Evolutionary conservation across 2,113 vertebrate genomes (phyloP).

Genomic region (Leptocoma aspasia): DNA sequence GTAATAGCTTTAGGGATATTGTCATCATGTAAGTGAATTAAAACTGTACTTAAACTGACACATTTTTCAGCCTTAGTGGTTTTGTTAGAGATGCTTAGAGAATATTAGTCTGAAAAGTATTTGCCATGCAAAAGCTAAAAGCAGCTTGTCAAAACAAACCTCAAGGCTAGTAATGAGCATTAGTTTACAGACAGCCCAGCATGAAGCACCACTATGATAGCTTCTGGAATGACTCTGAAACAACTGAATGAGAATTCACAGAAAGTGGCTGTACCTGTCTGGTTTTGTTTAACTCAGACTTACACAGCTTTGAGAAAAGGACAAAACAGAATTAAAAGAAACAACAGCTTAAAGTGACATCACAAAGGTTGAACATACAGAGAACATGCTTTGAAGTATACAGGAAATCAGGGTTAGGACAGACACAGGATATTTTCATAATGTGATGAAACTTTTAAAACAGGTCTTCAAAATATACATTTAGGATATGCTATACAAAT

Average conservation of each 20-base stretch:
- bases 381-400: not conserved
- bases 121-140: constrained; percentile 69
- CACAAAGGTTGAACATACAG: not conserved
- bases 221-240: constrained; percentile 20
- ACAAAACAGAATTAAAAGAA: constrained; percentile 71
- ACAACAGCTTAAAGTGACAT: constrained; percentile 37
- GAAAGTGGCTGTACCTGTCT: constrained; percentile 84
- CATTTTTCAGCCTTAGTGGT: constrained; percentile 29
- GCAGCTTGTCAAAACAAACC: constrained; percentile 60
- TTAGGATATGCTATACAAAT: not conserved
- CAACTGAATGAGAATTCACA: not conserved
- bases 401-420: not conserved
- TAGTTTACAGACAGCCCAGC: constrained; percentile 63
- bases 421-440: not conserved
- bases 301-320: constrained; percentile 78
- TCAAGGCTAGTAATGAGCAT: constrained; percentile 43
- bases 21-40: constrained; percentile 51
- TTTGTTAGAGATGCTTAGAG: constrained; percentile 46
- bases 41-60: constrained; percentile 57
- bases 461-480: not conserved
- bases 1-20: constrained; percentile 35
- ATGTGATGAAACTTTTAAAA: not conserved
- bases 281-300: constrained; percentile 81
- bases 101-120: constrained; percentile 47
- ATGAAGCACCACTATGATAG: not conserved